These are phyloP conservation scores for Acanthopagrus latus DNA, from an alignment of 2,797 vertebrate species.

Conservation along the genomic window DNA sequence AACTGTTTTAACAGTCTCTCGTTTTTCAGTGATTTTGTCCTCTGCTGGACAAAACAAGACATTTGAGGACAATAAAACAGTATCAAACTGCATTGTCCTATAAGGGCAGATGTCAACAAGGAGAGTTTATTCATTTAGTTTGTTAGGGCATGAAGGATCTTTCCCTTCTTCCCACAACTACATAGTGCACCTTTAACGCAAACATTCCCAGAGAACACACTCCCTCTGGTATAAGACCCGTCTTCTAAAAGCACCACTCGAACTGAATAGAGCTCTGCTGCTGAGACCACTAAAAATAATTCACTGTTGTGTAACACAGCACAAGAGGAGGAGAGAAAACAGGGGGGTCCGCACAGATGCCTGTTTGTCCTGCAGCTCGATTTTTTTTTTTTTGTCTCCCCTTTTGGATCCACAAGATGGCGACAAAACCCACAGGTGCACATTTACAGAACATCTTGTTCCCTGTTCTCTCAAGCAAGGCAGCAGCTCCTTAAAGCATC, in stretches of 20 bases:
- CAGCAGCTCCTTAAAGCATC: conserved; percentile 20
- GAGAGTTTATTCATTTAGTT: too few relatives aligned
- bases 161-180: too few relatives aligned
- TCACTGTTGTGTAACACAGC: conserved; percentile 56
- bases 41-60: too few relatives aligned
- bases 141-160: too few relatives aligned
- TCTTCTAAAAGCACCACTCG: conserved; percentile 28
- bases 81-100: too few relatives aligned
- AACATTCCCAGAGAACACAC: background rate
- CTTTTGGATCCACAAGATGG: conserved; percentile 68
- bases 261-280: conserved; percentile 1
- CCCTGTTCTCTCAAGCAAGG: conserved; percentile 11
- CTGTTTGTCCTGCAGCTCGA: background rate
- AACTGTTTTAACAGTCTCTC: too few relatives aligned
- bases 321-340: background rate
- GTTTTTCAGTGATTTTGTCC: too few relatives aligned
- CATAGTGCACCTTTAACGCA: too few relatives aligned
- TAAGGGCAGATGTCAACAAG: too few relatives aligned
- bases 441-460: conserved; percentile 41
- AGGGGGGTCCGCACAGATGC: background rate
- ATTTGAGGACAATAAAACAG: too few relatives aligned
- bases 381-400: too few relatives aligned
- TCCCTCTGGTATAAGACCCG: background rate
- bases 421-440: conserved; percentile 39
- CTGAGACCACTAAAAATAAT: conserved; percentile 47